Evolutionary conservation across 2,113 vertebrate species (phyloP).

Genomic region (Plecotus auritus): DNA sequence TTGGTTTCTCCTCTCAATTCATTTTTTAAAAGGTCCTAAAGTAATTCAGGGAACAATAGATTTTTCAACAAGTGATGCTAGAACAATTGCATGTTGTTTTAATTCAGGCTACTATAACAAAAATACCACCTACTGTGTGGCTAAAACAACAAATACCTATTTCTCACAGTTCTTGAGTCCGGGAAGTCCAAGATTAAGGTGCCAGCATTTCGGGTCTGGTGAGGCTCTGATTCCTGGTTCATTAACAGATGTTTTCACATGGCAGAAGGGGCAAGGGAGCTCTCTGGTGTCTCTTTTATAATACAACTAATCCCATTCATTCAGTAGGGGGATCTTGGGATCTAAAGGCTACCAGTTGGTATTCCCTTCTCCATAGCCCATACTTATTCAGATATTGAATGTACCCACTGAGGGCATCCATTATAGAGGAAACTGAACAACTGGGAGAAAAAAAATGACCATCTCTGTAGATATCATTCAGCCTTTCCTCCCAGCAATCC

Average conservation of each 20-base stretch:
- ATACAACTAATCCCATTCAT: not conserved
- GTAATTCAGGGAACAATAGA: not conserved
- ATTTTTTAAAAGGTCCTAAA: not conserved
- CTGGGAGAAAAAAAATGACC: not conserved
- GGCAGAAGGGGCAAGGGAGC: not conserved
- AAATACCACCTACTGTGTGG: not conserved
- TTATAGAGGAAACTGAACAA: not conserved
- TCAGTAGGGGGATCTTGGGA: not conserved
- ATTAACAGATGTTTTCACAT: not conserved
- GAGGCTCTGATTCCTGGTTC: not conserved
- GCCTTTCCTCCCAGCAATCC: not conserved
- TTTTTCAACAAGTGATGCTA: not conserved
- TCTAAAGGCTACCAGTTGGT: not conserved
- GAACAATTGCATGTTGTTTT: not conserved
- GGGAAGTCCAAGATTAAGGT: not conserved
- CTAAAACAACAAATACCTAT: not conserved
- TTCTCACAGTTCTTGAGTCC: not conserved
- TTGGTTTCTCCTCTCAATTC: too few relatives aligned
- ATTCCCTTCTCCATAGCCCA: not conserved
- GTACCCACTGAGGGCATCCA: not conserved
- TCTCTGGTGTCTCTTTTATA: not conserved
- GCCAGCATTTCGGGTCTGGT: not conserved
- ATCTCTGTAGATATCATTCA: not conserved
- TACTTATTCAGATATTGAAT: not conserved
- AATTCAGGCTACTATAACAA: not conserved